Evolutionary conservation across 2,888 invertebrate genomes (phyloP).

Genomic region (Eupithecia tripunctaria): DNA sequence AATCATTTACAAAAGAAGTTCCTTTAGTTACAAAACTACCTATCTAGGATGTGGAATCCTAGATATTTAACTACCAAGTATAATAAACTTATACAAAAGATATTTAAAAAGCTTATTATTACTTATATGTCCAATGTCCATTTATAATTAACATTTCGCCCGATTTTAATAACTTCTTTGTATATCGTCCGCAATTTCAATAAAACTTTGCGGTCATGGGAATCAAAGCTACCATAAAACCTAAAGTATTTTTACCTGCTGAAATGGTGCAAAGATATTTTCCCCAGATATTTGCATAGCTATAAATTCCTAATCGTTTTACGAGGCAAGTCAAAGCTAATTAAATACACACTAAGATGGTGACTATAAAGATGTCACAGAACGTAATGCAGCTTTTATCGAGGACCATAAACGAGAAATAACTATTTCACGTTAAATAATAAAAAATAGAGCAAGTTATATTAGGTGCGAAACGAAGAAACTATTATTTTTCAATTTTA

Average conservation of each 20-base stretch:
- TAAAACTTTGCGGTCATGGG: slow-evolving; percentile 11
- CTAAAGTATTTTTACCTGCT: slow-evolving; percentile 2
- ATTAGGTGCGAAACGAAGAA: background rate
- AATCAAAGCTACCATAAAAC: background rate
- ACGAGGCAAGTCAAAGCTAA: slow-evolving; percentile 31
- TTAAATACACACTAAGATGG: slow-evolving; percentile 30
- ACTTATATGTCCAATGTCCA: too few relatives aligned
- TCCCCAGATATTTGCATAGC: slow-evolving; percentile 40
- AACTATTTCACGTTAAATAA: slow-evolving; percentile 7
- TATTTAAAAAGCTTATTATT: too few relatives aligned
- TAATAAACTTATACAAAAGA: too few relatives aligned
- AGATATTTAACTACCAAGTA: too few relatives aligned
- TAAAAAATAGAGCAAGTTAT: background rate
- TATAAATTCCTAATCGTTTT: slow-evolving; percentile 38
- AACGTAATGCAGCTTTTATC: slow-evolving; percentile 33
- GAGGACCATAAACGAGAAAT: slow-evolving; percentile 23
- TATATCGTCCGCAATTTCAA: background rate
- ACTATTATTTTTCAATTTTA: background rate
- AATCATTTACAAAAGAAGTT: too few relatives aligned
- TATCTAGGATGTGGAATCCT: too few relatives aligned
- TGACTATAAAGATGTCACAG: slow-evolving; percentile 37
- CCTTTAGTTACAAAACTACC: too few relatives aligned
- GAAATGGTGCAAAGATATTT: slow-evolving; percentile 9
- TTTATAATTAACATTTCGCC: too few relatives aligned
- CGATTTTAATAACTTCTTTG: background rate